Conservation (phyloP, 2,797 vertebrate species). For the Cyprinodon diabolis region DNA sequence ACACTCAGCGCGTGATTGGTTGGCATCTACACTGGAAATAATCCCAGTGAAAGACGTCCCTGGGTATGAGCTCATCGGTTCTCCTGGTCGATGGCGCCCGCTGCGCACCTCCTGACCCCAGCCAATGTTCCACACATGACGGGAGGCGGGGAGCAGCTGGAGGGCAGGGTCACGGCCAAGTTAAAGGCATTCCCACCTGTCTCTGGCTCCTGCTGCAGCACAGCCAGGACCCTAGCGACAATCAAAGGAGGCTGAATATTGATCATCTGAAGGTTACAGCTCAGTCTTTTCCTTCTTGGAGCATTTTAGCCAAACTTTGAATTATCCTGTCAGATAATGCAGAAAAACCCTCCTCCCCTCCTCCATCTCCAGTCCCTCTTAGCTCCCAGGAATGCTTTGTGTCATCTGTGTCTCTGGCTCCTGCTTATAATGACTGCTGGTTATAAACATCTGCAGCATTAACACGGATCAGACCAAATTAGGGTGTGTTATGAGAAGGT, state of each 20-base stretch:
- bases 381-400: slow-evolving; percentile 40
- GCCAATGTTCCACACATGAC: slow-evolving; percentile 40
- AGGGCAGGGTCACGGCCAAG: slow-evolving; percentile 43
- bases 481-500: slow-evolving; percentile 15
- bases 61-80: slow-evolving; percentile 47
- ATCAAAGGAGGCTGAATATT: slow-evolving; percentile 41
- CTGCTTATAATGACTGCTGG: slow-evolving; percentile 4
- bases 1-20: background rate
- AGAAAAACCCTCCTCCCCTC: background rate
- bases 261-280: slow-evolving; percentile 50
- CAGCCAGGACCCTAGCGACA: slow-evolving; percentile 29
- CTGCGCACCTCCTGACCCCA: slow-evolving; percentile 14
- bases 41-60: slow-evolving; percentile 30
- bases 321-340: background rate
- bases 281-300: background rate
- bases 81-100: slow-evolving; percentile 20
- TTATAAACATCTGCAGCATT: slow-evolving; percentile 42
- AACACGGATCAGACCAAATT: slow-evolving; percentile 43
- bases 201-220: slow-evolving; percentile 27
- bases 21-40: slow-evolving; percentile 40
- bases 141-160: slow-evolving; percentile 23
- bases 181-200: slow-evolving; percentile 35
- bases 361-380: slow-evolving; percentile 9
- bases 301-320: background rate
- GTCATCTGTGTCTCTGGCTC: slow-evolving; percentile 22